A percentile compares a stretch with the other conserved stretches of the same genome.
Evolutionary conservation across 2,888 invertebrate species (phyloP).

Genomic region (Drosophila atripex): DNA sequence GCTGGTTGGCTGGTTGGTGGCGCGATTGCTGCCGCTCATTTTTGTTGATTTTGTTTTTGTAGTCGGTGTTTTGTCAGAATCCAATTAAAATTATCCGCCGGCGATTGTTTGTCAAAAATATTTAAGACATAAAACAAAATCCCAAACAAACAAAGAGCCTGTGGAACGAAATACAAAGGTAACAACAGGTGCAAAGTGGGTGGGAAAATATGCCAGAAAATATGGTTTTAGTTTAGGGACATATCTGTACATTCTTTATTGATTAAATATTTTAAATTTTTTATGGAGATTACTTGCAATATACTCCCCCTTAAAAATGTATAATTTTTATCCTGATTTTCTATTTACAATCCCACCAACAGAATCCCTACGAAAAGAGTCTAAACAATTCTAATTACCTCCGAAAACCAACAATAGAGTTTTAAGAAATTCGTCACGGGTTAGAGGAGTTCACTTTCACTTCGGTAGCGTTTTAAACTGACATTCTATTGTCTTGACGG

Average conservation of each 20-base stretch:
- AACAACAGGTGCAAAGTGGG: conserved; percentile 28
- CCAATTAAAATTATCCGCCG: conserved; percentile 82
- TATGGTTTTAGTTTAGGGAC: background rate
- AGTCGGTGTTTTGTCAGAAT: conserved; percentile 64
- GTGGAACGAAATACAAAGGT: conserved; percentile 12
- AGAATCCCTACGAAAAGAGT: background rate
- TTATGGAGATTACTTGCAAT: background rate
- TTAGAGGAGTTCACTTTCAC: conserved; percentile 32
- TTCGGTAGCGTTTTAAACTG: conserved; percentile 39
- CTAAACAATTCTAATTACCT: conserved; percentile 31
- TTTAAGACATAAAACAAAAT: conserved; percentile 44
- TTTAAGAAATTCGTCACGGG: conserved; percentile 29
- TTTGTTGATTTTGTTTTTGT: conserved; percentile 44
- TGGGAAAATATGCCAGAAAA: conserved; percentile 12
- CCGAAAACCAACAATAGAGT: conserved; percentile 12
- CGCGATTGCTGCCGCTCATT: conserved; percentile 26
- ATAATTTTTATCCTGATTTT: background rate
- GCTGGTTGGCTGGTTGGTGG: background rate
- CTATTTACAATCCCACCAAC: background rate
- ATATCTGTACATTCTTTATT: background rate
- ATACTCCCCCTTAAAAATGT: background rate
- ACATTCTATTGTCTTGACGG: conserved; percentile 47
- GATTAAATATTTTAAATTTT: background rate
- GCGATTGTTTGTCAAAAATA: conserved; percentile 79
- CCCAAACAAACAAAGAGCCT: conserved; percentile 42